Evolutionary conservation across 2,797 vertebrate species (phyloP), one percentile per base, ranked within the genome.

Genomic region (Champsocephalus gunnari): DNA sequence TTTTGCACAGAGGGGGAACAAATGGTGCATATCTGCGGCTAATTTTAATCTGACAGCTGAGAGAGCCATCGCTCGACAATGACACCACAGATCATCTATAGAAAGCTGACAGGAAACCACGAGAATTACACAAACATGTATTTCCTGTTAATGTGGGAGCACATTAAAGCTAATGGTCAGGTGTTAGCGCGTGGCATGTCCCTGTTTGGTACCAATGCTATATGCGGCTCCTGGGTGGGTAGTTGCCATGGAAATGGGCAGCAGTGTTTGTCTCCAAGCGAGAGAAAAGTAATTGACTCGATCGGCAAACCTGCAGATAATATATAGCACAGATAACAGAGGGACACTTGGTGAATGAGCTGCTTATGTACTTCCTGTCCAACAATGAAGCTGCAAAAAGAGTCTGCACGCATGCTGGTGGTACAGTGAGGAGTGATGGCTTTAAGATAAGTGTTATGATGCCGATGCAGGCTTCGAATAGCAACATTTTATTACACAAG

Each of bases 161-260:
- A 16, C 7, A 70, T 56, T 60, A 58, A 73, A 59, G 58, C 64
- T 61, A 54, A n/a, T 24, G 64, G 59, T 69, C 72, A 86, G 79
- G 70, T 73, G 73, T 44, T 67, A 59, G 55, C 51, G 6, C 13
- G 73, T 1, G 50, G 8, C 57, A 44, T 53, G 13, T 3, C 51
- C 38, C 7, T 45, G 54, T 71, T 73, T 63, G 51, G 66, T 24
- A 41, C 34, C 48, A 13, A 69, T 44, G 59, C 56, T 9, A 8
- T 62, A 48, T 53, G 2, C 10, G 68, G 78, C 86, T 73, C 66
- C 72, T 65, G 75, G 84, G 73, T 34, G 77, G 67, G 62, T 48
- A n/a, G 92, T 91, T 90, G 83, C 92, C 90, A 92, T 92, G 91
- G 92, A 81, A 90, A 94, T 88, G 61, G 63, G 63, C 73, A 57